phyloP scores from a whole-genome alignment of 2,113 vertebrate genomes.

The Crotalus horridus region DNA sequence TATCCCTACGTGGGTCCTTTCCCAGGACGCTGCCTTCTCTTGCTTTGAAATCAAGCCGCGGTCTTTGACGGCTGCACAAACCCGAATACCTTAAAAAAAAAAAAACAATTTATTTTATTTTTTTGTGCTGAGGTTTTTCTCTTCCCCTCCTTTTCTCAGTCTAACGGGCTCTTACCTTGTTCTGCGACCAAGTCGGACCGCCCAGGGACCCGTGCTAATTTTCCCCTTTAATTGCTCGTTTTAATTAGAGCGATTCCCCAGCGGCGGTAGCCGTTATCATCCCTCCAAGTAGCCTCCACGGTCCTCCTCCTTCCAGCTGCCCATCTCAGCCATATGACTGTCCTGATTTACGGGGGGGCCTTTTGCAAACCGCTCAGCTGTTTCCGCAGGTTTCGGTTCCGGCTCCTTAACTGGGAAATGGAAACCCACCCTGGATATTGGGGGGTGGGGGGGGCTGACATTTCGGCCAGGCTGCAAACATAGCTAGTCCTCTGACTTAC shows the following conservation, averaged over 20 bases:
- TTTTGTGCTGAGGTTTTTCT: too few species aligned
- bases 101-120: background rate
- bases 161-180: background rate
- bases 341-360: background rate
- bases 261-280: too few species aligned
- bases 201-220: background rate
- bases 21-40: background rate
- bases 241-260: too few species aligned
- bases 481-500: too few species aligned
- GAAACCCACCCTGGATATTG: background rate
- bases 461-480: background rate
- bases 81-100: background rate
- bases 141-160: background rate
- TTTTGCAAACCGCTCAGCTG: background rate
- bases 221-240: background rate
- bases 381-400: background rate
- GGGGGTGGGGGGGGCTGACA: too few species aligned
- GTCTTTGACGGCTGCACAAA: background rate
- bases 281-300: too few species aligned
- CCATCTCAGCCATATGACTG: background rate
- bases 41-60: background rate
- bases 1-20: too few species aligned
- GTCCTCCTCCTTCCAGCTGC: background rate
- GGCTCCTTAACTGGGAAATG: background rate
- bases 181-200: background rate